These are phyloP conservation scores for Crotophaga sulcirostris DNA, from an alignment of 2,113 vertebrate genomes.

Conservation along the genomic window DNA sequence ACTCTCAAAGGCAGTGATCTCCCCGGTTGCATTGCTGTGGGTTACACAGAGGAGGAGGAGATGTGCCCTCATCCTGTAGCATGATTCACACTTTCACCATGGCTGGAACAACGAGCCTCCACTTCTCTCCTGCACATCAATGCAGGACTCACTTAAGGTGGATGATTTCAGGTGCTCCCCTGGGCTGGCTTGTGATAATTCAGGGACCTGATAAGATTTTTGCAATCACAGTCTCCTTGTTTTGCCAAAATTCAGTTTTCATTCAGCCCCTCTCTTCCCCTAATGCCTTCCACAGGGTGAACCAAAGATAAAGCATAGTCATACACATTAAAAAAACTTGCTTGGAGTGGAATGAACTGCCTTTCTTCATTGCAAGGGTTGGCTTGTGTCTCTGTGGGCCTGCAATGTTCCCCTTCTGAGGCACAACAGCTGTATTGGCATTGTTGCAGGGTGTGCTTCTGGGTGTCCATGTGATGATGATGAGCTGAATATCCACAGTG, in stretches of 20 bases:
- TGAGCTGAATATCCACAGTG: background rate
- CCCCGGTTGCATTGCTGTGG: background rate
- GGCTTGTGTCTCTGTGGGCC: fast-evolving
- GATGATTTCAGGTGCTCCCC: background rate
- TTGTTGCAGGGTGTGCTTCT: background rate
- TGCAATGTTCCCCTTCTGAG: background rate
- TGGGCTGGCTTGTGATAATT: background rate
- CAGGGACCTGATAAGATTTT: background rate
- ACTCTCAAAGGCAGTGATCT: background rate
- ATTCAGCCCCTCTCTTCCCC: background rate
- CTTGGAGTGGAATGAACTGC: too few species aligned
- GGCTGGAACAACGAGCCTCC: background rate
- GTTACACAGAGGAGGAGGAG: background rate
- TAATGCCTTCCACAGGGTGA: background rate
- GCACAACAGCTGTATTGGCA: fast-evolving
- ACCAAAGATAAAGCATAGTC: background rate
- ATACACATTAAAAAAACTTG: background rate
- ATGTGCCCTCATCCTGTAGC: fast-evolving
- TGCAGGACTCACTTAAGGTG: background rate
- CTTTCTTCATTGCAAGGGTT: background rate
- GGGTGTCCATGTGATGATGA: background rate
- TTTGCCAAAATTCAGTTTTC: background rate
- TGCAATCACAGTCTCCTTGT: background rate
- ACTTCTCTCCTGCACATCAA: background rate
- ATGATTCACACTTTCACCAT: fast-evolving